Base-by-base conservation (phyloP, 2,888 invertebrate genomes). In the Melanostoma scalare region DNA sequence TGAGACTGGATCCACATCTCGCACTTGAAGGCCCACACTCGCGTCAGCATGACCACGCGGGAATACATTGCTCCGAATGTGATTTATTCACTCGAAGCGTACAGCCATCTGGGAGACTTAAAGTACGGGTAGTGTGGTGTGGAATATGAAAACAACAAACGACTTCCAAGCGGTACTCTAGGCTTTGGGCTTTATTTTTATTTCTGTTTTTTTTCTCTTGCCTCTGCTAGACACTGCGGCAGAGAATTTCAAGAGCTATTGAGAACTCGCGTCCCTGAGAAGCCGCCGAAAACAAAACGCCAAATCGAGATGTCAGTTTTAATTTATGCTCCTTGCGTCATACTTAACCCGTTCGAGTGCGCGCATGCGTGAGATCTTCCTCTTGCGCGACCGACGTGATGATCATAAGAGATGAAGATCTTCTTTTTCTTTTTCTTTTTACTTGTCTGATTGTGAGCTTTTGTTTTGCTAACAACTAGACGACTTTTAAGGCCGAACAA, bases 231-330 rank as follows among this genome's bases (percentile, higher is more conserved):
- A 84, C 84, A 74, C 46, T 48, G 65, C 58, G 84, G 84, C 84
- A 71, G 65, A 69, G 56, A 69, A 60, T 31, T 33, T 63, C 35
- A 63, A 82, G 84, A 67, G 67, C 74, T 50, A 74, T 79, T 75
- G 74, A 82, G 72, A 67, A 67, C 35, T 82, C 48, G 50, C 55
- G 71, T 67, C 67, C 60, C 65, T 60, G 71, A 76, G 55, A 74
- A 46, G 56, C 63, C 48, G 58, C 75, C 9, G 56, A 79, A 79
- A 75, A 84, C 65, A 74, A 71, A 84, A 75, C 82, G 68, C 84
- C 84, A 79, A 79, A 84, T 84, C 84, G 84, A 82, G 84, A 75
- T 84, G 84, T 84, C 84, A 75, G 79, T 84, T 84, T 84, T 84
- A 84, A 84, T 84, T 84, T 84, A 84, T 84, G 79, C 79, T 84